Percentiles rank a stretch among this genome's conserved stretches.
Conservation (phyloP, 2,888 invertebrate species). For the Argyra leucocephala region DNA sequence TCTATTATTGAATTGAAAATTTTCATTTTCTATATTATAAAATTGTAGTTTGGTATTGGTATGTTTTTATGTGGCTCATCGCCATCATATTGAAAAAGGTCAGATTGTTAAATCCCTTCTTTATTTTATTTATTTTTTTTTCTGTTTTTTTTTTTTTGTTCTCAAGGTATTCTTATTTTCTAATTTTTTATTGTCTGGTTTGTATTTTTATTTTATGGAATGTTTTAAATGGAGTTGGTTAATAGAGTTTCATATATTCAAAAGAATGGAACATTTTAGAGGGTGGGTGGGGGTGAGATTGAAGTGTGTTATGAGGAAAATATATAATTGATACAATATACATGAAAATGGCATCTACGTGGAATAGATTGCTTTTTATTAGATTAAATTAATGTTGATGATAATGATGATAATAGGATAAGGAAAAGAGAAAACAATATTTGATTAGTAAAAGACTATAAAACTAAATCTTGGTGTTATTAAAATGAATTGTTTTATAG, state of each 20-base stretch:
- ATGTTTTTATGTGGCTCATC: no score
- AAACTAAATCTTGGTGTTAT: background rate
- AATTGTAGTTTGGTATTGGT: no score
- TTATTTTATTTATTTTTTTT: background rate
- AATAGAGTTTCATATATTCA: no score
- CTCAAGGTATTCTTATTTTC: no score
- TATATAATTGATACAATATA: no score
- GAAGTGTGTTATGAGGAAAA: no score
- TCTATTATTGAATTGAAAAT: background rate
- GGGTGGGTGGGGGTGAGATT: no score
- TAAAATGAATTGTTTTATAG: slow-evolving; percentile 1
- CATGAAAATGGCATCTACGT: background rate
- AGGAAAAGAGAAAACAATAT: background rate
- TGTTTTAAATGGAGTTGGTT: no score
- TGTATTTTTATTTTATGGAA: no score
- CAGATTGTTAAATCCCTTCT: background rate
- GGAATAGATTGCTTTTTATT: background rate
- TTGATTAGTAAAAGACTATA: background rate
- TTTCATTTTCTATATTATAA: no score
- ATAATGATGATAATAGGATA: background rate
- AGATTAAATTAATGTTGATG: background rate
- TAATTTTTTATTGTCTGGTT: no score
- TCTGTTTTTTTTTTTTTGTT: background rate
- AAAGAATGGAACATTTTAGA: no score
- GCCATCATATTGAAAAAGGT: background rate